Conservation (phyloP, 2,797 vertebrate species). For the Linurgus olivaceus region DNA sequence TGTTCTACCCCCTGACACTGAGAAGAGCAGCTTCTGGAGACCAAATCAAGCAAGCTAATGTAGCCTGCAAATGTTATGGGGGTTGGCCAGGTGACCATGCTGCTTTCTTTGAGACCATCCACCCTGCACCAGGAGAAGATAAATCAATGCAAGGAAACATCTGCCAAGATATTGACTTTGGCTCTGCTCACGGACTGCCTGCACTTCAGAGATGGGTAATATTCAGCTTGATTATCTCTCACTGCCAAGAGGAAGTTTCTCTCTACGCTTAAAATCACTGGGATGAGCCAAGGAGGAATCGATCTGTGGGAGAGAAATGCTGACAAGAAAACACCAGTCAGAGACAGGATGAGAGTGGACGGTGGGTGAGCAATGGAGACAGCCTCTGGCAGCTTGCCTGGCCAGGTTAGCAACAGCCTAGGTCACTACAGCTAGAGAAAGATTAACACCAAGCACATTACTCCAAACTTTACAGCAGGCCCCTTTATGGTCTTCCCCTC, state of each 20-base stretch:
- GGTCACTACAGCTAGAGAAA: not conserved
- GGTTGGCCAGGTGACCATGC: conserved; percentile 36
- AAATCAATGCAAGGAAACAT: conserved; percentile 79
- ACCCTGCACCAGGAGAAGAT: conserved; percentile 67
- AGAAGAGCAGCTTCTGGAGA: not conserved
- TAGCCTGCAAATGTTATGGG: conserved; percentile 40
- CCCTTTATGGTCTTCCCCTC: not conserved
- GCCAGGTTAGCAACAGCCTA: not conserved
- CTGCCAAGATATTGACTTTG: conserved; percentile 80
- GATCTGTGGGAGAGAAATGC: conserved; percentile 69
- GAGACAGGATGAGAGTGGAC: conserved; percentile 55
- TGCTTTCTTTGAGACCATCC: conserved; percentile 47
- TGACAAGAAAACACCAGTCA: conserved; percentile 71
- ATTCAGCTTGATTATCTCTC: conserved; percentile 82
- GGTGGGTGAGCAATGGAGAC: conserved; percentile 42
- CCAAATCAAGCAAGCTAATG: conserved; percentile 32
- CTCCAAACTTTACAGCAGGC: not conserved
- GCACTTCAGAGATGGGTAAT: conserved; percentile 78
- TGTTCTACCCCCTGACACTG: not conserved
- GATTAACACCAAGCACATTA: not conserved
- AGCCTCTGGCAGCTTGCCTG: conserved; percentile 50
- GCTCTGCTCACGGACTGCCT: conserved; percentile 70
- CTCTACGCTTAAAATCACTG: conserved; percentile 72
- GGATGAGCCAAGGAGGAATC: conserved; percentile 68
- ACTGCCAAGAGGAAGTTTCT: conserved; percentile 73